Base-by-base conservation (phyloP, 1,140 invertebrate genomes). In the Hypsibius dujardini region DNA sequence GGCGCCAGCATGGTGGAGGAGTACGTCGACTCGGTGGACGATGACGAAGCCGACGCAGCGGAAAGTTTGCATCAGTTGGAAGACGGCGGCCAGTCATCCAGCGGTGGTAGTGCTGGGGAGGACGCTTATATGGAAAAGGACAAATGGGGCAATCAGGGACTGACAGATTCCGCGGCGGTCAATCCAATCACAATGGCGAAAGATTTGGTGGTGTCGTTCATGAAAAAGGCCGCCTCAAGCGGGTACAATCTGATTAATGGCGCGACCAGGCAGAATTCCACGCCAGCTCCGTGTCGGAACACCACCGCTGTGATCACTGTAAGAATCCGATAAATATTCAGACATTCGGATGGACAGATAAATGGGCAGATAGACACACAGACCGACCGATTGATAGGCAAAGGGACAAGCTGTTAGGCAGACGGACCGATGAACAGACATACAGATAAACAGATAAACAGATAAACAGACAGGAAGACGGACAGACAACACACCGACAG, bases 1-100 rank as follows among this genome's bases (percentile, higher is more conserved):
- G 93, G 93, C 2, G 91, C 89, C 1, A 79, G 78, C 1, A 78
- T 82, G 76, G 77, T 81, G n/a, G 80, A 82, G 67, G 81, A 82
- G 72, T 81, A 81, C 73, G 79, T 79, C 70, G 73, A 73, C 7
- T 69, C 70, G n/a, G 69, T 15, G 62, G 62, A 67, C 0, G 62
- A 67, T 67, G 62, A 67, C 62, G 62, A 67, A 7, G 28, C 28
- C 28, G 28, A 28, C 28, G 28, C 28, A 28, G 28, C 28, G 0
- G 28, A 28, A 28, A 28, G 28, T 28, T 28, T 28, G 28, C 28
- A 28, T 28, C 28, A 28, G 28, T 28, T 28, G 28, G 62, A 67
- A 12, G 62, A 67, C 42, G 12, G 12, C 42, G 12, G 12, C 12
- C 12, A 42, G 50, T n/a, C 7, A 12, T 7, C 7, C 7, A 56